Evolutionary conservation across 2,113 vertebrate genomes (phyloP), one percentile per base, ranked within the genome.

Genomic region (Nematolebias whitei): DNA sequence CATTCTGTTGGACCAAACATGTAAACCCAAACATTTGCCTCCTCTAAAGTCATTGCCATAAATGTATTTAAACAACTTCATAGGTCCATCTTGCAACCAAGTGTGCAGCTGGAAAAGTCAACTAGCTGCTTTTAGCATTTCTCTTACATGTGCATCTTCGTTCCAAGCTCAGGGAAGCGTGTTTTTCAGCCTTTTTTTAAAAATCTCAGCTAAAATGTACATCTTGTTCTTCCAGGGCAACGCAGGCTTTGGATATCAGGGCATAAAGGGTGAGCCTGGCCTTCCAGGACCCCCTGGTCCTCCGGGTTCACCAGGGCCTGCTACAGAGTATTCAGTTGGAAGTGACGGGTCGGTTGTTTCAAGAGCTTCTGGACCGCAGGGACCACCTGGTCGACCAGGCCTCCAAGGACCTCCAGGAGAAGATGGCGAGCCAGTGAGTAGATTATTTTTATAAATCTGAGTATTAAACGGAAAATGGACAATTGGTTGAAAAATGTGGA

Each of bases 341-440:
- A 3, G 79, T 0, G 91, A 92, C 0, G 78, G 93, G 14, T 72
- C 76, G 0, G 57, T 68, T 8, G 55, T 89, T 15, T 89, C 93
- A 4, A 89, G 80, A 22, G 50, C 86, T 9, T 65, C 91, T 0
- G 95, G 94, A 23, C 91, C 92, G 0, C 82, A 71, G 54, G 95
- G 95, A 26, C 93, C 93, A 40, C 78, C 88, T 0, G 95, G 94
- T 15, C 84, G 91, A 2, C 80, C 92, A 0, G 97, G 96, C 0
- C 82, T 88, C 12, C 66, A 92, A 0, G 97, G 97, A 0, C 1
- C 82, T 35, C 44, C 94, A 0, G 97, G 97, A 83, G 85, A 74
- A 35, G 94, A 97, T 0, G 96, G 97, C 18, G 94, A 97, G 63
- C 93, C 94, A 0, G 95, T 97, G 58, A 95, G 95, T 94, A 63